Evolutionary conservation across 2,888 invertebrate species (phyloP).

Genomic region (Bimastos eiseni): DNA sequence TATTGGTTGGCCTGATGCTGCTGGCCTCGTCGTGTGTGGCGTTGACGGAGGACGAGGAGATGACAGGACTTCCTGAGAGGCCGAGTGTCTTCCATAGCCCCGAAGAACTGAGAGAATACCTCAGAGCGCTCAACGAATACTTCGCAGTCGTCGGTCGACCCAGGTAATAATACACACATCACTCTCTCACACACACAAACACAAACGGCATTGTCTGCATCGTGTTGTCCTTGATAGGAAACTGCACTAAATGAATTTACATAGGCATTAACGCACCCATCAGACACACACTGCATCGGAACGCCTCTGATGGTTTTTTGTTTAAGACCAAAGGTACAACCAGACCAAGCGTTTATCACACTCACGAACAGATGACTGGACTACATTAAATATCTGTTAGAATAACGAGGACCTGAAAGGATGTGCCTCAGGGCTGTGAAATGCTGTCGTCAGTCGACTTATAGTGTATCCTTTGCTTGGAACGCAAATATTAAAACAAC

Average conservation of each 20-base stretch:
- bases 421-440: slow-evolving; percentile 66
- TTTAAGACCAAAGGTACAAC: slow-evolving; percentile 31
- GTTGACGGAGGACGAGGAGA: slow-evolving; percentile 30
- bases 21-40: not conserved
- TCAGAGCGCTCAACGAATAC: slow-evolving; percentile 66
- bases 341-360: slow-evolving; percentile 42
- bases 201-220: too few relatives aligned
- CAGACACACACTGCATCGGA: too few relatives aligned
- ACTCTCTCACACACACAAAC: too few relatives aligned
- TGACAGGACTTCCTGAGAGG: slow-evolving; percentile 42
- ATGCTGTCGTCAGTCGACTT: slow-evolving; percentile 64
- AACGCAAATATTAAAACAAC: too few relatives aligned
- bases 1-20: not conserved
- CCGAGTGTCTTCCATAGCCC: slow-evolving; percentile 43
- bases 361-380: too few relatives aligned
- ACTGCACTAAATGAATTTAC: too few relatives aligned
- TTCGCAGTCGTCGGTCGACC: slow-evolving; percentile 66
- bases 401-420: slow-evolving; percentile 50
- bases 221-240: too few relatives aligned
- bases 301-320: not conserved
- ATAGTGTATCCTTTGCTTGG: slow-evolving; percentile 49
- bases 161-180: slow-evolving; percentile 53
- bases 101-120: slow-evolving; percentile 59
- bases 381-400: too few relatives aligned
- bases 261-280: too few relatives aligned